Evolutionary conservation across 2,888 invertebrate genomes (phyloP).

Genomic region (Hedychridium roseum): DNA sequence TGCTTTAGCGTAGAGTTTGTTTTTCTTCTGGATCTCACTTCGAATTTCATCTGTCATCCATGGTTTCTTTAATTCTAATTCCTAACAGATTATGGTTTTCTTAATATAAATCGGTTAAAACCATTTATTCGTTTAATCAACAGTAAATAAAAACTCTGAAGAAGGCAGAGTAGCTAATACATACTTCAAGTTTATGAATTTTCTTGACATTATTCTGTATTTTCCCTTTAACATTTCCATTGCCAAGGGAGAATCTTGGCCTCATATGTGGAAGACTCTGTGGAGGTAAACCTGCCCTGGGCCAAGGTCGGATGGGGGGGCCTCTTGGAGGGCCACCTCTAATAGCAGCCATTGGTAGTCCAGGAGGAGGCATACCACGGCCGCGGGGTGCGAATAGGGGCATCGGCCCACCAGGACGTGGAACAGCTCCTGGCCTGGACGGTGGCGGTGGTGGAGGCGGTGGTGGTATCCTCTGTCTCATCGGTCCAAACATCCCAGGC

Average conservation of each 20-base stretch:
- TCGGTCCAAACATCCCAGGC: slow-evolving; percentile 40
- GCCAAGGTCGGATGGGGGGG: slow-evolving; percentile 46
- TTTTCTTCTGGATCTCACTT: slow-evolving; percentile 59
- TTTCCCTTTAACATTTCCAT: slow-evolving; percentile 49
- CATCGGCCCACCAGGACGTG: slow-evolving; percentile 31
- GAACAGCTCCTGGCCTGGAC: slow-evolving; percentile 24
- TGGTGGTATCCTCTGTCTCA: slow-evolving; percentile 40
- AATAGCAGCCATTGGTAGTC: slow-evolving; percentile 37
- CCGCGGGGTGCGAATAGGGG: slow-evolving; percentile 36
- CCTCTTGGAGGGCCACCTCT: slow-evolving; percentile 45
- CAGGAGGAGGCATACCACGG: too few relatives aligned
- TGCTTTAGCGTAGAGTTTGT: slow-evolving; percentile 59
- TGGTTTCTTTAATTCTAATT: slow-evolving; percentile 58
- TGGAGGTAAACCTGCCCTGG: slow-evolving; percentile 43
- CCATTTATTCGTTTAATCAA: slow-evolving; percentile 9
- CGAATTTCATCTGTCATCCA: slow-evolving; percentile 63
- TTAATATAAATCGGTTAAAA: neutral
- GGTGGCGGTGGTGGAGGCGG: slow-evolving; percentile 31
- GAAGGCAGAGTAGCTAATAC: too few relatives aligned
- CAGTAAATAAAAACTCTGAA: neutral
- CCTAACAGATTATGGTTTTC: slow-evolving; percentile 36
- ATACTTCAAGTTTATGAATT: slow-evolving; percentile 54
- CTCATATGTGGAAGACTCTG: slow-evolving; percentile 50
- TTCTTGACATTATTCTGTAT: slow-evolving; percentile 47
- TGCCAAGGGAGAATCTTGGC: slow-evolving; percentile 47